phyloP scores from a whole-genome alignment of 2,888 invertebrate genomes.

The Zaprionus obscuricornis region DNA sequence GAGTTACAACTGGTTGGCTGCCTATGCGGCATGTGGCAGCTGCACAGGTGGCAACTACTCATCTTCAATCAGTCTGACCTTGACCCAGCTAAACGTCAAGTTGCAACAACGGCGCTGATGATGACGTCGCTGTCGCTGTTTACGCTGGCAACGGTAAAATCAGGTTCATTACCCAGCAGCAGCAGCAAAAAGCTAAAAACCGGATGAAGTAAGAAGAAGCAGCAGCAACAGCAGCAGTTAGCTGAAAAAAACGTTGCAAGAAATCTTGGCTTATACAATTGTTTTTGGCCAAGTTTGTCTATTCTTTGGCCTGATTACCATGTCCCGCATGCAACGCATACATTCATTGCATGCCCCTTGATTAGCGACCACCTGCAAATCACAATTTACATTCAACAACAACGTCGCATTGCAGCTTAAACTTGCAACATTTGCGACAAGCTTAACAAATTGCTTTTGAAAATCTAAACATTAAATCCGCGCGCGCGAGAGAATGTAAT shows the following conservation, averaged over 20 bases:
- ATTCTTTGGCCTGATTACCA: constrained; percentile 71
- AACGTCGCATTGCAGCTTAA: constrained; percentile 17
- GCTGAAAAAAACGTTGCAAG: too few species aligned
- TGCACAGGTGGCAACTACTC: constrained; percentile 8
- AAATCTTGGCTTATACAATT: constrained; percentile 14
- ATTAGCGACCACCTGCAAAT: constrained; percentile 75
- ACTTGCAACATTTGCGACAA: background rate
- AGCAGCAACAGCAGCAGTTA: too few species aligned
- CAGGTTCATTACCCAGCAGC: constrained; percentile 46
- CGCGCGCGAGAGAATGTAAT: too few species aligned
- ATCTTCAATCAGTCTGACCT: constrained; percentile 55
- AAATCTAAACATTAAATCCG: constrained; percentile 32
- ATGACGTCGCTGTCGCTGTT: too few species aligned
- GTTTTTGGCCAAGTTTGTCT: constrained; percentile 15
- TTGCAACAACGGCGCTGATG: too few species aligned
- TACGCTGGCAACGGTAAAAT: constrained; percentile 48
- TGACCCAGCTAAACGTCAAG: constrained; percentile 62
- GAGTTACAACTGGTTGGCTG: too few species aligned
- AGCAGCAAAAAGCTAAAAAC: constrained; percentile 1
- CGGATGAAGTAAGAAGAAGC: background rate
- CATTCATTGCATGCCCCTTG: constrained; percentile 60
- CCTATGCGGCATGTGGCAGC: too few species aligned
- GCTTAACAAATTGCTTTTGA: constrained; percentile 14
- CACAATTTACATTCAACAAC: constrained; percentile 57
- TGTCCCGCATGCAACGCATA: constrained; percentile 34